Conservation (phyloP, 2,888 invertebrate species). For the Ormyrus pomaceus region DNA sequence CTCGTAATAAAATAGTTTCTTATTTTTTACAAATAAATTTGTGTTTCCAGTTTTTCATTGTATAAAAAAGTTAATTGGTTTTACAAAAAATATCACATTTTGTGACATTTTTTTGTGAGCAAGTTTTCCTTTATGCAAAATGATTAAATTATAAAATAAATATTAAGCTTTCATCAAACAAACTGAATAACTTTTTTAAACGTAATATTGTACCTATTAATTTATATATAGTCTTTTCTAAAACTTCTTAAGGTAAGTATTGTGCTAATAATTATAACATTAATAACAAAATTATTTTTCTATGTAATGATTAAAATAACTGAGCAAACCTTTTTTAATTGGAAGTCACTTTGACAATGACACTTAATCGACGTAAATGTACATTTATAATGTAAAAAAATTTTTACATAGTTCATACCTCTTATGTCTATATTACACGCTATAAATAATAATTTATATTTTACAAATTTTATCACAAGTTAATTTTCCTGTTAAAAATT, state of each 20-base stretch:
- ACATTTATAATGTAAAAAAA: slow-evolving; percentile 13
- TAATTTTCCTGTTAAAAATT: slow-evolving; percentile 17
- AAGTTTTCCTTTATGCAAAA: slow-evolving; percentile 20
- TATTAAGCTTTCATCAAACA: slow-evolving; percentile 9
- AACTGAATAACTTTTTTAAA: slow-evolving; percentile 36
- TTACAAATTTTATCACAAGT: slow-evolving; percentile 30
- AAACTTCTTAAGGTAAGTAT: slow-evolving; percentile 6
- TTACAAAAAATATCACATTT: slow-evolving; percentile 29
- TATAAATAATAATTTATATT: slow-evolving; percentile 27
- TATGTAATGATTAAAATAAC: background rate
- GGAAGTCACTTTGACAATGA: background rate
- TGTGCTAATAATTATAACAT: background rate
- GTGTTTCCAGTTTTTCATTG: slow-evolving; percentile 4
- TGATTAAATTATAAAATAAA: slow-evolving; percentile 16
- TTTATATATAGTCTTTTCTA: slow-evolving; percentile 41
- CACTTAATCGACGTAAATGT: background rate
- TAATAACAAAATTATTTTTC: slow-evolving; percentile 3
- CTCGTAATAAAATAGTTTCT: slow-evolving; percentile 42
- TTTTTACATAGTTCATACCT: background rate
- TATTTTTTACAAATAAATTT: slow-evolving; percentile 45
- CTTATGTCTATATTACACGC: background rate
- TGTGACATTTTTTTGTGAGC: slow-evolving; percentile 23
- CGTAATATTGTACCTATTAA: background rate
- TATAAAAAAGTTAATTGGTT: slow-evolving; percentile 41
- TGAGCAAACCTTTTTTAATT: background rate